phyloP scores from a whole-genome alignment of 2,888 invertebrate species.

The Sinopyrophorus schimmeli region DNA sequence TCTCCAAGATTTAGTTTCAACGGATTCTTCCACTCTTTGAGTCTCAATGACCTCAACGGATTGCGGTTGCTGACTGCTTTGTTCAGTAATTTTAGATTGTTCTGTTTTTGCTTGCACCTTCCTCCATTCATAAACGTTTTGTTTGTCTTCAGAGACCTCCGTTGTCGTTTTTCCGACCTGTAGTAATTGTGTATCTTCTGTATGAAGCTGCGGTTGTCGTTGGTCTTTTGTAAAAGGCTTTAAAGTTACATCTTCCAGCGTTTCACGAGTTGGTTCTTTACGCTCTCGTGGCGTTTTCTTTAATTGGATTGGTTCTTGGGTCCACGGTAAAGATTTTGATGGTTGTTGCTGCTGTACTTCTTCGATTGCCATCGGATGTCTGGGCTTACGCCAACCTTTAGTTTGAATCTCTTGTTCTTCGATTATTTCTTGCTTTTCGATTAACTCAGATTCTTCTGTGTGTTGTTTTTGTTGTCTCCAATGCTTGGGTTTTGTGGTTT shows the following conservation, averaged over 20 bases:
- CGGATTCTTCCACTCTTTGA: constrained; percentile 52
- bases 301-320: constrained; percentile 62
- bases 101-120: constrained; percentile 52
- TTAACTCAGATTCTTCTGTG: constrained; percentile 23
- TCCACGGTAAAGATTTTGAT: constrained; percentile 58
- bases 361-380: too few relatives aligned
- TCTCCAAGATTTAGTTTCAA: constrained; percentile 50
- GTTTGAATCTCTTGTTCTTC: constrained; percentile 22
- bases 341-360: too few relatives aligned
- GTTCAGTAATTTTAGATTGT: constrained; percentile 53
- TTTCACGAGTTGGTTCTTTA: constrained; percentile 52
- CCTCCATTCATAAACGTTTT: too few relatives aligned
- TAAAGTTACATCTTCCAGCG: constrained; percentile 51
- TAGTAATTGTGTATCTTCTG: too few relatives aligned
- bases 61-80: too few relatives aligned
- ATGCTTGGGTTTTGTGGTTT: constrained; percentile 16
- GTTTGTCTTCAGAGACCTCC: constrained; percentile 42
- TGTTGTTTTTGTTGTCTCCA: constrained; percentile 33
- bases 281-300: constrained; percentile 54
- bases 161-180: constrained; percentile 48
- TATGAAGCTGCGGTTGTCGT: too few relatives aligned
- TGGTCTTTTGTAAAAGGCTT: too few relatives aligned
- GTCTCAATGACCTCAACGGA: too few relatives aligned
- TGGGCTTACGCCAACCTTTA: constrained; percentile 27
- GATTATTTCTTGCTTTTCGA: constrained; percentile 9